Evolutionary conservation across 2,113 vertebrate species (phyloP).

Genomic region (Laticauda laticaudata): DNA sequence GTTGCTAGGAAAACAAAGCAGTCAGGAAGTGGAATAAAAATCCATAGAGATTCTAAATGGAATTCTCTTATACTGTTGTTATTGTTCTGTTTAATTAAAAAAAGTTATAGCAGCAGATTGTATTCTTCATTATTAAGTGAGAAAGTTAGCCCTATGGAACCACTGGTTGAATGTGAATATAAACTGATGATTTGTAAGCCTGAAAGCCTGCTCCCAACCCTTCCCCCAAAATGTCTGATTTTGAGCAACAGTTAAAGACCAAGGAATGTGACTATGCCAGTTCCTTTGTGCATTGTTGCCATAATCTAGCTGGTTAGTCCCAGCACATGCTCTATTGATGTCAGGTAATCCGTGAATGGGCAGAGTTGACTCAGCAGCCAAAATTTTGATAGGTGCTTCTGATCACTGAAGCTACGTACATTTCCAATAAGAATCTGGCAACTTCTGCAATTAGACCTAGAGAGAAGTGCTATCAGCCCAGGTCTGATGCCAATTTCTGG

Average conservation of each 20-base stretch:
- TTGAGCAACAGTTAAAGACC: constrained; percentile 34
- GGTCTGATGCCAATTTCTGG: background rate
- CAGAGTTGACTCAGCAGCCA: background rate
- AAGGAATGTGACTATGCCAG: background rate
- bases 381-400: background rate
- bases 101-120: constrained; percentile 8
- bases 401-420: background rate
- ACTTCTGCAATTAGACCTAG: background rate
- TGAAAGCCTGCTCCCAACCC: background rate
- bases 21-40: constrained; percentile 31
- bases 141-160: constrained; percentile 34
- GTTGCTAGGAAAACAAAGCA: constrained; percentile 2
- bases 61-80: constrained; percentile 19
- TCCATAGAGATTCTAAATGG: constrained; percentile 18
- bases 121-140: constrained; percentile 40
- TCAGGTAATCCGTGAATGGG: background rate
- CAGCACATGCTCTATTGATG: background rate
- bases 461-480: background rate
- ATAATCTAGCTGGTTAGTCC: background rate
- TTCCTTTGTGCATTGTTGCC: background rate
- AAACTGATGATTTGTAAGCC: constrained; percentile 18
- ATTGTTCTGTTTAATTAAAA: background rate
- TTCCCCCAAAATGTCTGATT: background rate
- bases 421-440: background rate
- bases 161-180: constrained; percentile 13